phyloP scores from a whole-genome alignment of 2,888 invertebrate species.

The Tupiocoris notatus region DNA sequence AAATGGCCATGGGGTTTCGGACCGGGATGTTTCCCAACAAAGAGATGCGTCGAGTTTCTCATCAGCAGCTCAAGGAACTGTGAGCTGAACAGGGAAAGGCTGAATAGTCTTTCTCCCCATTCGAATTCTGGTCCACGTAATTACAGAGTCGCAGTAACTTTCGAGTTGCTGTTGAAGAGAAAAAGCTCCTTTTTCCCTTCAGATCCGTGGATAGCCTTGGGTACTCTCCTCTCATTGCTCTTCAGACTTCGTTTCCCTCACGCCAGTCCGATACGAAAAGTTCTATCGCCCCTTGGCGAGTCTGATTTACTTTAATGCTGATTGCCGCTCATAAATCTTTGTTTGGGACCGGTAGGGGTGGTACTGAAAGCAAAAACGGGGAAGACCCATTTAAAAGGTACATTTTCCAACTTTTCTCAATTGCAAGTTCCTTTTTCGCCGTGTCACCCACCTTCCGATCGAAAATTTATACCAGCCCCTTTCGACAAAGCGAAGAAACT shows the following conservation, averaged over 20 bases:
- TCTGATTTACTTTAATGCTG: constrained; percentile 41
- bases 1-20: not conserved
- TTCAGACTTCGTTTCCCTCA: not conserved
- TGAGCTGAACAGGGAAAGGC: not conserved
- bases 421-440: constrained; percentile 6
- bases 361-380: not conserved
- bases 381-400: constrained; percentile 30
- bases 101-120: constrained; percentile 26
- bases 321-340: constrained; percentile 41
- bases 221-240: not conserved
- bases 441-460: constrained; percentile 29
- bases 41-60: constrained; percentile 32
- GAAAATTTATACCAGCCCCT: constrained; percentile 8
- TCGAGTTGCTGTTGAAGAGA: constrained; percentile 21
- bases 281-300: constrained; percentile 33
- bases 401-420: constrained; percentile 20
- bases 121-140: constrained; percentile 24
- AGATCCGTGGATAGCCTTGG: not conserved
- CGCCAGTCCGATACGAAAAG: constrained; percentile 15
- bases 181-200: not conserved
- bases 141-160: constrained; percentile 39
- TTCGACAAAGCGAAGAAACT: constrained; percentile 12
- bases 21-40: constrained; percentile 14
- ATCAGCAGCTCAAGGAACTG: constrained; percentile 23
- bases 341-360: constrained; percentile 4